Base-by-base conservation (phyloP, 2,113 vertebrate species). In the Oncorhynchus mykiss region DNA sequence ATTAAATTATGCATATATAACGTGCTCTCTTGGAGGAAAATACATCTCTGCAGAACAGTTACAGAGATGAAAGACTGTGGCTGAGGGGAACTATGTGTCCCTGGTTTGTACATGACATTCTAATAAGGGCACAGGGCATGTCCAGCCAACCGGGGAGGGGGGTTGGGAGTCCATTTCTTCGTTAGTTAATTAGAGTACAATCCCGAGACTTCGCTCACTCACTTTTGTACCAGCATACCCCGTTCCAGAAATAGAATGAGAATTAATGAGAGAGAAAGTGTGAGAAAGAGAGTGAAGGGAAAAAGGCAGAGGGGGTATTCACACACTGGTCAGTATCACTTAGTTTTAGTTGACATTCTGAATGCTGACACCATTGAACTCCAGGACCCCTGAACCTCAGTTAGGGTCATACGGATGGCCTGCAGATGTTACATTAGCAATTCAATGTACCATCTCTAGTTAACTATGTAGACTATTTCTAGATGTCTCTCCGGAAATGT, bases 141-240 rank as follows among this genome's bases (percentile, higher is more conserved):
- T 78, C 49, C 78, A 70, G 75, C 83, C 81, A 82, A 90, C 81
- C 62, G 4, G 70, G 51, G 70, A 31, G 6, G 13, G 73, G 74
- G 72, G 71, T 65, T 48, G 78, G 74, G 83, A 27, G 80, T 85
- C 79, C 82, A 65, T 81, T 88, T 86, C 82, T 81, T 89, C 86
- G 87, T 93, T 91, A 91, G 88, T 89, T 91, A 90, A 92, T 93
- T 89, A 88, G 78, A 75, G 83, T 81, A 74, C 79, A 84, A 79
- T 70, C 76, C 64, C 60, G 68, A 67, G 59, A 45, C 76, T 75
- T 81, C 29, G 9, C 39, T 45, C 27, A 27, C 71, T 87, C 78
- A 66, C 59, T 73, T 85, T 71, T 79, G 77, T 80, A 68, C 16
- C 9, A 72, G 51, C 25, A 3, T 18, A 65, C 13, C 54, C 12